A percentile compares a stretch with the other conserved stretches of the same genome.
These are phyloP conservation scores for Tetraodon nigroviridis DNA, from an alignment of 2,113 vertebrate species.

Conservation along the genomic window DNA sequence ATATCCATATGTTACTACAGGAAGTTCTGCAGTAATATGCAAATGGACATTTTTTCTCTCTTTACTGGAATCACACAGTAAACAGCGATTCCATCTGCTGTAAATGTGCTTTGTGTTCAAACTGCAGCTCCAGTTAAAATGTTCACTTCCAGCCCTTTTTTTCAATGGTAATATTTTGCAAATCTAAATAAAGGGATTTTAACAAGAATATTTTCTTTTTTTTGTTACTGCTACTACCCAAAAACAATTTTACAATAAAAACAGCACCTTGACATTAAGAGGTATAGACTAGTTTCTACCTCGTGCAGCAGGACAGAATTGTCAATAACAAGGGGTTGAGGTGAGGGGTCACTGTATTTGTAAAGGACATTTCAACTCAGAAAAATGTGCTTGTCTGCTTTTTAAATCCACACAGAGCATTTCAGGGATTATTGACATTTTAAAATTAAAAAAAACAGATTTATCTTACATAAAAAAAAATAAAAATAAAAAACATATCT, in stretches of 20 bases:
- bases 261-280: not conserved
- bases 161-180: slow-evolving; percentile 29
- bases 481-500: no score
- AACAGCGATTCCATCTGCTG: slow-evolving; percentile 34
- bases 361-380: not conserved
- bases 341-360: slow-evolving; percentile 12
- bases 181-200: slow-evolving; percentile 57
- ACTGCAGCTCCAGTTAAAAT: slow-evolving; percentile 40
- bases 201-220: slow-evolving; percentile 30
- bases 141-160: slow-evolving; percentile 51
- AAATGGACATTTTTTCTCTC: slow-evolving; percentile 43
- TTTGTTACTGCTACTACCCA: slow-evolving; percentile 38
- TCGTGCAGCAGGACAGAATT: slow-evolving; percentile 1
- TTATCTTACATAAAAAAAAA: no score
- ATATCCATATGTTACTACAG: slow-evolving; percentile 40
- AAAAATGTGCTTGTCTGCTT: not conserved
- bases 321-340: not conserved
- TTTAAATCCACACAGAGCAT: not conserved
- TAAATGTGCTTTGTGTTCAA: slow-evolving; percentile 61
- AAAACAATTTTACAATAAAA: slow-evolving; percentile 19
- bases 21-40: slow-evolving; percentile 48
- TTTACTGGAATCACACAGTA: slow-evolving; percentile 40
- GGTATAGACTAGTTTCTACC: slow-evolving; percentile 9
- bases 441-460: no score
- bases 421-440: not conserved